Percentiles rank a stretch among this genome's conserved stretches.
Evolutionary conservation across 2,113 vertebrate species (phyloP).

Genomic region (Astatotilapia flaviijosephi): DNA sequence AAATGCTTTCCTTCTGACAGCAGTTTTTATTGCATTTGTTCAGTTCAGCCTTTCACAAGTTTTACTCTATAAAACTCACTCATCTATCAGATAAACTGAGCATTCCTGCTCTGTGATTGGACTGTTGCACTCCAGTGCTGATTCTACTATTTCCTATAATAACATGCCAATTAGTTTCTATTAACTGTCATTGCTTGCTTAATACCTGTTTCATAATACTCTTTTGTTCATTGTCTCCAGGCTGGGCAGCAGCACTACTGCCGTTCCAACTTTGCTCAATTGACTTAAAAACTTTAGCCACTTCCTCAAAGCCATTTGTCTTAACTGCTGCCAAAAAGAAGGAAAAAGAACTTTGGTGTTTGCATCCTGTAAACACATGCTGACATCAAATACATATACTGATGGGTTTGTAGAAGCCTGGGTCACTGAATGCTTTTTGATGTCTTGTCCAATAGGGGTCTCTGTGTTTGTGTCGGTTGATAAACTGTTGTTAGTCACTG

Average conservation of each 20-base stretch:
- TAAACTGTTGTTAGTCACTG: neutral
- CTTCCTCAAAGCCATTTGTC: neutral
- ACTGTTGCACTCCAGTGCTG: neutral
- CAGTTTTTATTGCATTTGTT: neutral
- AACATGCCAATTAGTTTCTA: constrained; percentile 21
- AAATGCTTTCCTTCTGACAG: neutral
- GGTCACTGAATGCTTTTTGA: neutral
- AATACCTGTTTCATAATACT: constrained; percentile 14
- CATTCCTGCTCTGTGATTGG: neutral
- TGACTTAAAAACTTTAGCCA: constrained; percentile 6
- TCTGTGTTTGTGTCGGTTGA: neutral
- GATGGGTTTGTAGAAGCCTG: neutral
- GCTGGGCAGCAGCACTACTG: neutral
- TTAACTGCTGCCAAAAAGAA: neutral
- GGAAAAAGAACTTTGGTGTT: neutral
- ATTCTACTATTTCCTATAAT: constrained; percentile 26
- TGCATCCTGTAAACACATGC: constrained; percentile 11
- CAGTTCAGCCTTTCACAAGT: neutral
- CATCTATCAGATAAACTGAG: neutral
- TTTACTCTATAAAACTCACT: neutral
- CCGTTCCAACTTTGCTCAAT: neutral
- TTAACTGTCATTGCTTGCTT: constrained; percentile 48
- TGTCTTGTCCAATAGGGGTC: neutral
- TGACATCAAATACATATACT: neutral
- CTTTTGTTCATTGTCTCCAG: constrained; percentile 35